Evolutionary conservation across 2,797 vertebrate species (phyloP).

Genomic region (Dendrocincla tyrannina): DNA sequence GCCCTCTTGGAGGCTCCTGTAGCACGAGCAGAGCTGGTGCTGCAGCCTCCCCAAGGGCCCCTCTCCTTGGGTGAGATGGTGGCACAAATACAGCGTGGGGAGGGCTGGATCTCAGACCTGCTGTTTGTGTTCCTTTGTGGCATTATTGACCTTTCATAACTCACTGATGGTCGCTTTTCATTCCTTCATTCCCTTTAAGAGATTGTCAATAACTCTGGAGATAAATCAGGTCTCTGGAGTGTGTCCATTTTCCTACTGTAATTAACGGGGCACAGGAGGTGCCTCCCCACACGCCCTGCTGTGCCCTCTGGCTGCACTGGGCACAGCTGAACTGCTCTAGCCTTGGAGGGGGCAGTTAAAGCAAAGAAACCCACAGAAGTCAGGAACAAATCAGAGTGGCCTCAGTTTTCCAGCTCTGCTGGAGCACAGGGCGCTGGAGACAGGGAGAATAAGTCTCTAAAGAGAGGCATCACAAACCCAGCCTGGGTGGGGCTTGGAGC

Average conservation of each 20-base stretch:
- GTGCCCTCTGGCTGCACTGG: neutral
- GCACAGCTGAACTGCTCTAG: neutral
- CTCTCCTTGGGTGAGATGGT: neutral
- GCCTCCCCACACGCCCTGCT: neutral
- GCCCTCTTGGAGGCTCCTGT: neutral
- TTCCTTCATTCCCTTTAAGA: slow-evolving; percentile 23
- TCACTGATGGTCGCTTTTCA: neutral
- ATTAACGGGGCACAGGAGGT: neutral
- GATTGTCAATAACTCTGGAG: slow-evolving; percentile 19
- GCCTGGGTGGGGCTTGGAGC: neutral
- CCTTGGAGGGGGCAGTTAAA: neutral
- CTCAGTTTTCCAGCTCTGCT: neutral
- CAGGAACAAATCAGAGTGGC: accelerated
- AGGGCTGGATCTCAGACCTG: neutral
- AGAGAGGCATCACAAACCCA: neutral
- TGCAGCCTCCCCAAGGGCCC: accelerated
- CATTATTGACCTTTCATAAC: slow-evolving; percentile 42
- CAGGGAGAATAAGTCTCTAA: neutral
- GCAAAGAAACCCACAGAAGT: accelerated
- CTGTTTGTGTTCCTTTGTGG: slow-evolving; percentile 25
- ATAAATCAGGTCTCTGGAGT: slow-evolving; percentile 2
- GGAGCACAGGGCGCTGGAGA: accelerated
- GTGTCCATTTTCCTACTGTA: neutral
- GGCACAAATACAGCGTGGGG: neutral
- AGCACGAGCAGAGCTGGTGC: neutral